Evolutionary conservation across 1,140 invertebrate genomes (phyloP), one percentile per base, ranked within the genome.

Genomic region (Macrobrachium nipponense): DNA sequence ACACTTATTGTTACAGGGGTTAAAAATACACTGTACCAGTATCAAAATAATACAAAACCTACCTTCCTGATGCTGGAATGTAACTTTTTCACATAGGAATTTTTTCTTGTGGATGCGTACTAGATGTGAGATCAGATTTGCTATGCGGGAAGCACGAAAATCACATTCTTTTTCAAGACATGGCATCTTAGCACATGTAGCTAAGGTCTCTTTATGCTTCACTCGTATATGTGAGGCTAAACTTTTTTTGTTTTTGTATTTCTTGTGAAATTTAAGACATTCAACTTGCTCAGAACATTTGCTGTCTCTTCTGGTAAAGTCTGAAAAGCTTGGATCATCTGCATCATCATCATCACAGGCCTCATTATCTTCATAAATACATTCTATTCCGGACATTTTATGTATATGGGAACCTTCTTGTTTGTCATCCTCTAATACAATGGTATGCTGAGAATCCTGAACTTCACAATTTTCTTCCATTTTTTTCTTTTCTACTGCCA

Each of bases 11-110:
- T 36, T 36, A 36, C 27, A 36, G 27, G 27, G 27, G 27, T 36
- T 36, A 36, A 4, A 36, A 1, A 36, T 36, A 36, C 1, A 36
- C 27, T 36, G 27, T 36, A 36, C 27, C 27, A 36, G 27, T 2
- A 36, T 36, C 27, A 36, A 36, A 36, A 36, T 36, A 36, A 36
- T 36, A 36, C 4, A 36, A 23, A 27, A 27, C 83, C 70, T 61
- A 85, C 83, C 83, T 43, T 85, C 83, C 43, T 85, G 79, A 3
- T 85, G 61, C 23, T 79, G 61, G 43, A 85, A 85, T 4, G 75
- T 85, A 36, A 85, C 83, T 80, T 85, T 85, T 62, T 85, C 83
- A 72, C 83, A 85, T 18, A 79, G 76, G 59, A 85, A 77, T 20
- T 78, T 79, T 61, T 76, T 60, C 75, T 85, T 66, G 76, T 85